Base-by-base conservation (phyloP, 2,797 vertebrate genomes). In the Peromyscus nudipes region DNA sequence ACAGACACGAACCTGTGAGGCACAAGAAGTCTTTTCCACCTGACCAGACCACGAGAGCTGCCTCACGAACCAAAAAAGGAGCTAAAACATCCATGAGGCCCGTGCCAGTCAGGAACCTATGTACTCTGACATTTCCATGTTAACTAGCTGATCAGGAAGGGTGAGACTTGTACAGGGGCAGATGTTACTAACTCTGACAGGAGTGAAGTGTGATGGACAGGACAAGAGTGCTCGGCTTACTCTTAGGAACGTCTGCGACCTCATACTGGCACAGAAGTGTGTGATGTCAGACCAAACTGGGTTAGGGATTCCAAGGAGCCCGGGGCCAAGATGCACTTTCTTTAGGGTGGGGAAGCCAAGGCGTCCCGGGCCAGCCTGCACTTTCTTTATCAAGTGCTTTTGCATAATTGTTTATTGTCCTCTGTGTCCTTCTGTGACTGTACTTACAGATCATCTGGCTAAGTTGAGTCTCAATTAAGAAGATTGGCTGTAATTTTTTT, bases 61-160 rank as follows among this genome's bases (percentile, higher is more conserved):
- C 12, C 2, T 2, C 0, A 0, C 0, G 6, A 16, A 71, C 21
- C 5, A 40, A 46, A 43, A 65, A 65, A 62, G n/a, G 9, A 9
- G 40, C 6, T 89, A 4, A 67, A 67, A 17, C 12, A 7, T 37
- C 43, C 25, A 0, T 4, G 0, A 6, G 16, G 13, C 34, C 43
- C 65, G 27, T 14, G 27, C 1, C 14, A 12, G n/a, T 8, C 13
- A 37, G 75, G 52, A 49, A 11, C 52, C 52, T 23, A 4, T 10
- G 1, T 23, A 1, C 80, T 73, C 16, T 64, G 67, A 80, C 6
- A 7, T 29, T 27, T 52, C 14, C 4, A 37, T 67, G 31, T 71
- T 49, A 37, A 43, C 31, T 3, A 23, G n/a, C 31, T 14, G 21
- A 55, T 13, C 31, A 17, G 6, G 46, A 64, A 57, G 55, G 91